Evolutionary conservation across 2,113 vertebrate species (phyloP).

Genomic region (Cairina moschata): DNA sequence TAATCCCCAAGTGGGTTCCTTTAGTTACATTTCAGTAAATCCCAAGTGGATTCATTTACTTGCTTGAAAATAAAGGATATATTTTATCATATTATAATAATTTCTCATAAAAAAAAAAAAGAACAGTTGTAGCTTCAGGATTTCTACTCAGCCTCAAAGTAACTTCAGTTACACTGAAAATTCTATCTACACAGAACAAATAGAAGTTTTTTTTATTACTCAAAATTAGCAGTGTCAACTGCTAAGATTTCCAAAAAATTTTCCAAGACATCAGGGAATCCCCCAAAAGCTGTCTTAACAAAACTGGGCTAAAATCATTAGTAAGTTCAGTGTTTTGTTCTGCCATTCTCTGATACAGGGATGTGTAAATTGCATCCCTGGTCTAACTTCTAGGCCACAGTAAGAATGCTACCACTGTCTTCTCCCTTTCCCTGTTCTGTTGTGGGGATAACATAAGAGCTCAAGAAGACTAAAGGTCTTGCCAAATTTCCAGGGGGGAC

Average conservation of each 20-base stretch:
- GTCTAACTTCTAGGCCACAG: neutral
- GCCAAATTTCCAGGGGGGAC: neutral
- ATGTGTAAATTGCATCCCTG: neutral
- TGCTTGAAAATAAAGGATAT: neutral
- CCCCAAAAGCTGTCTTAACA: neutral
- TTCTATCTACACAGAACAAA: neutral
- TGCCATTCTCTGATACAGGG: neutral
- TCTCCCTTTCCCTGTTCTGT: neutral
- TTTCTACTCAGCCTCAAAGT: neutral
- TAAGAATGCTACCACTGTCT: neutral
- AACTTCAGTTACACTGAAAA: neutral
- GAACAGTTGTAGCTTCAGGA: neutral
- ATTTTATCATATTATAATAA: neutral
- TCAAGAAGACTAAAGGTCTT: neutral
- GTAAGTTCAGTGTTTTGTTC: neutral
- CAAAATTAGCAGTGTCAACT: neutral
- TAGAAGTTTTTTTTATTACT: neutral
- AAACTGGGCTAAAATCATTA: neutral
- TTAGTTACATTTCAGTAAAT: constrained; percentile 8
- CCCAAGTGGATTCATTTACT: neutral
- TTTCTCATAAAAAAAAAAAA: neutral
- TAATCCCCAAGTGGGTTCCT: neutral
- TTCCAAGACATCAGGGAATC: neutral
- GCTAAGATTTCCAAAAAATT: neutral
- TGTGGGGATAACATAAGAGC: neutral